These are phyloP conservation scores for Marcusenius ussheri DNA, from an alignment of 2,113 vertebrate genomes.

Conservation along the genomic window DNA sequence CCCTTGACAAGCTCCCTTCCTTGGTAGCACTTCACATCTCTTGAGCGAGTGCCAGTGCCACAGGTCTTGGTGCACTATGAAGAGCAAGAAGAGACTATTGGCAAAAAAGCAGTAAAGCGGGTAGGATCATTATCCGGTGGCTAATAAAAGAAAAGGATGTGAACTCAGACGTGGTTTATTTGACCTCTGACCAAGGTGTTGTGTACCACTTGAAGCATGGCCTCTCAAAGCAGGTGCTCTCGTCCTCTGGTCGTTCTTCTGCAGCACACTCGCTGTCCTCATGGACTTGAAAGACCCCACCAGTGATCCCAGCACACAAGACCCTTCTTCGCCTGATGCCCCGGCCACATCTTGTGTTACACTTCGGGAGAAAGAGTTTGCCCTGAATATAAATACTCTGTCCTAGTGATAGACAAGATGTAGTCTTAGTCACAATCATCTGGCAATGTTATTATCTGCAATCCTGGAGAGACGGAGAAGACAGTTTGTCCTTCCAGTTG, in stretches of 20 bases:
- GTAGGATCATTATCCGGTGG: background rate
- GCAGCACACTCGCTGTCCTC: constrained; percentile 60
- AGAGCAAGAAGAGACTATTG: background rate
- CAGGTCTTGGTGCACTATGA: constrained; percentile 91
- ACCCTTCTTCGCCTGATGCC: constrained; percentile 77
- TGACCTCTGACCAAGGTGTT: constrained; percentile 96
- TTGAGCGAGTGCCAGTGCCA: constrained; percentile 80
- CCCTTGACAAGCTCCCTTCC: constrained; percentile 83
- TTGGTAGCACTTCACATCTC: constrained; percentile 94
- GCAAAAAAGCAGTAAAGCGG: background rate
- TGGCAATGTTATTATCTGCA: background rate
- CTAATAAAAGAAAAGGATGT: background rate
- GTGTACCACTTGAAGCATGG: constrained; percentile 98
- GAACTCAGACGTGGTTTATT: constrained; percentile 8
- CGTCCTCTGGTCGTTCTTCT: constrained; percentile 65
- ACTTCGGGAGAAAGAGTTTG: constrained; percentile 51
- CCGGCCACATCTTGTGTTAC: constrained; percentile 87
- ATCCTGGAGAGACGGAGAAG: background rate
- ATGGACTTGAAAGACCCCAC: constrained; percentile 74
- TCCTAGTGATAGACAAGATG: background rate
- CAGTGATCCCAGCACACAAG: constrained; percentile 75
- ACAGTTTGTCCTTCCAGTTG: background rate
- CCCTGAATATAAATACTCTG: background rate
- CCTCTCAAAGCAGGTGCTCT: constrained; percentile 85
- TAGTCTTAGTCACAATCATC: background rate